phyloP scores from a whole-genome alignment of 2,888 invertebrate species.

The Drosophila tripunctata region DNA sequence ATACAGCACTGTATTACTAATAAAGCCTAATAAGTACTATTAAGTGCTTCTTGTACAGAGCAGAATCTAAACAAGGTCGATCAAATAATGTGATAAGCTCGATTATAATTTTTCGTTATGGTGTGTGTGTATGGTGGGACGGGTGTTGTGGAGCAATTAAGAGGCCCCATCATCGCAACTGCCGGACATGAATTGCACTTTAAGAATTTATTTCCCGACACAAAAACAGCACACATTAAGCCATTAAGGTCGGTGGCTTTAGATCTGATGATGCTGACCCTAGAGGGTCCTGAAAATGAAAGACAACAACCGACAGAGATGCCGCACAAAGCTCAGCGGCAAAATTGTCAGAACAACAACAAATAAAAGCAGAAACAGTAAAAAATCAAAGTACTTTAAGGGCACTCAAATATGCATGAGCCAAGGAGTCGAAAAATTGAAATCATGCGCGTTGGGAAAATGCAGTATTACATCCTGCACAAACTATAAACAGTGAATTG shows the following conservation, averaged over 20 bases:
- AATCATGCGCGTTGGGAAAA: background rate
- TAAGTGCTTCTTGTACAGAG: conserved; percentile 50
- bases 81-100: conserved; percentile 70
- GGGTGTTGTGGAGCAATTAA: conserved; percentile 64
- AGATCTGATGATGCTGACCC: conserved; percentile 64
- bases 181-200: conserved; percentile 74
- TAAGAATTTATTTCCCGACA: conserved; percentile 62
- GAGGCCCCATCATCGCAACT: conserved; percentile 73
- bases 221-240: conserved; percentile 49
- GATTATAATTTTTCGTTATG: conserved; percentile 72
- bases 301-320: conserved; percentile 30
- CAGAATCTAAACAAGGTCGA: conserved; percentile 26
- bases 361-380: conserved; percentile 40
- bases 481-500: conserved; percentile 61
- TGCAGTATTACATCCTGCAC: background rate
- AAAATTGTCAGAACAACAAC: conserved; percentile 38
- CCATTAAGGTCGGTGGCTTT: conserved; percentile 70
- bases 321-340: conserved; percentile 42
- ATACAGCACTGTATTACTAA: no score
- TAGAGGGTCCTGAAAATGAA: conserved; percentile 8
- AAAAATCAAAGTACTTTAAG: conserved; percentile 76
- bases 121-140: no score
- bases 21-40: conserved; percentile 74
- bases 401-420: conserved; percentile 78
- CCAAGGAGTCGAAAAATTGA: conserved; percentile 29